Base-by-base conservation (phyloP, 1,140 invertebrate species). In the Caerostris darwini region DNA sequence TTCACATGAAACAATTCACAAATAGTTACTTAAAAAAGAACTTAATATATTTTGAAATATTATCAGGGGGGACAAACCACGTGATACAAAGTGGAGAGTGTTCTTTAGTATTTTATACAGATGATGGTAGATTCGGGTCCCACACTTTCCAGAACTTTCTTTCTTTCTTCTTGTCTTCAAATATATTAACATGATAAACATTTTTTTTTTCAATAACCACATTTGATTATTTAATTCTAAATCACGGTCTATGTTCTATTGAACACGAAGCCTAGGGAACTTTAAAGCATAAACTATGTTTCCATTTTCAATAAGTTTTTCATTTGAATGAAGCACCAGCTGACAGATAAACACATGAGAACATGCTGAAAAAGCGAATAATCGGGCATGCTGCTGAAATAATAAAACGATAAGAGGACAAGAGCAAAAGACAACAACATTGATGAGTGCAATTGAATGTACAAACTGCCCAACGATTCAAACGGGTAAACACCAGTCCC, bases 401-500 rank as follows among this genome's bases (percentile, higher is more conserved):
- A 88, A 93, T 59, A 92, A 69, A 92, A 93, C 92, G 86, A 93
- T 56, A 87, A 34, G 64, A 12, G 64, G 53, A 85, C 86, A 87
- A 94, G 88, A 94, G 83, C 92, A 90, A 90, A 94, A 94, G 87
- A 94, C 85, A 89, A 94, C 93, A 94, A 94, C 81, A 90, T 69
- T 90, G 89, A 94, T 90, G 67, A 86, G 88, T 94, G 93, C 93
- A 83, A 90, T 90, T 85, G 50, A 85, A 83, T 90, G 83, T 90
- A 89, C 77, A 88, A 58, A 88, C 67, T 34, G 54, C 59, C 85
- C 58, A 94, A 89, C 92, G 53, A 89, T 83, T 94, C 77, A 90
- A 90, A 94, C 86, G 61, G 34, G 64, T 71, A 57, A 61, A 14
- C 56, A 34, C 54, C 64, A 86, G 56, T 93, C 85, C 58, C n/a